Evolutionary conservation across 1,140 invertebrate species (phyloP), one percentile per base, ranked within the genome.

Genomic region (Calycopis cecrops): DNA sequence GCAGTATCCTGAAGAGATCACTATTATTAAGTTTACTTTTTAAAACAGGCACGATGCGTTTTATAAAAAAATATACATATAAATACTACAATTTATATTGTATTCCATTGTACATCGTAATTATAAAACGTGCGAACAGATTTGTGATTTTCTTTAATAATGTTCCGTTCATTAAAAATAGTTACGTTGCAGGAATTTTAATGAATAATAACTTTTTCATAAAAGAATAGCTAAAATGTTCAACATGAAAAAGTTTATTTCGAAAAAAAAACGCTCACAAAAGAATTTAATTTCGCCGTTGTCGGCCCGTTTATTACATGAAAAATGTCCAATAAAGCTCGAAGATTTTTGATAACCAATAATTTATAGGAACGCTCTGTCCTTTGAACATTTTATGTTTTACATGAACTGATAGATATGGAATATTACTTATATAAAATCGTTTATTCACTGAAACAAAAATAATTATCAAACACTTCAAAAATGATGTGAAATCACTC

Each of bases 201-300:
- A 49, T 49, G 35, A 56, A 53, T 57, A 28, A 3, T 28, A 52
- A 51, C 53, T 64, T 69, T 70, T 71, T 68, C 51, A 51, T 44
- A 54, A 62, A 54, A 66, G 65, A 62, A 65, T 64, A 55, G 62
- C 63, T 60, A 58, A 59, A 55, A 61, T 59, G 62, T 52, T 59
- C 55, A 52, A 42, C 38, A 33, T 52, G 38, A 52, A 52, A 44
- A 40, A 17, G 38, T 53, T 53, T 60, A 57, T 67, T 69, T 63
- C 55, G 59, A 52, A 56, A 64, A 52, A 56, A 64, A 70, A 62
- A 60, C 65, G 17, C 40, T 44, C 63, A 59, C 65, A 63, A 57
- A 72, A 63, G 59, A 73, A 70, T 73, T 70, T 73, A 70, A 73
- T 73, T 70, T 70, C 52, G 51, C 59, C 64, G 68, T 69, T 71